Base-by-base conservation (phyloP, 92 coral and sea anemone species). In the Zoanthus sociatus region DNA sequence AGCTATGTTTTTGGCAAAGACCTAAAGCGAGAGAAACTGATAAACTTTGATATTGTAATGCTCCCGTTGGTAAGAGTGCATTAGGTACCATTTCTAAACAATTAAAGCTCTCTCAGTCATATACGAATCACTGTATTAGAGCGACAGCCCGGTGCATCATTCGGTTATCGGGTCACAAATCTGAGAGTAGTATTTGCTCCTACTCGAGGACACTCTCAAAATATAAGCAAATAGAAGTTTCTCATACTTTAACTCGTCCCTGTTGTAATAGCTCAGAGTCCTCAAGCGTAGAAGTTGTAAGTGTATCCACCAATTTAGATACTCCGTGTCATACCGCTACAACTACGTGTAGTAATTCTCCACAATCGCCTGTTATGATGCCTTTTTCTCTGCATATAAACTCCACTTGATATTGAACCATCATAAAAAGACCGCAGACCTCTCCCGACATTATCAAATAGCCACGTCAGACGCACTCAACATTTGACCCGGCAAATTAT, bases 111-210 rank as follows among this genome's bases (percentile, higher is more conserved):
- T 75, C 89, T 48, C 54, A 91, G 13, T 48, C 6, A 11, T 88
- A 78, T 46, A 88, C 84, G 26, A 26, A 26, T 26, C 26, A 26
- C 26, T 26, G 26, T 26, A 74, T 89, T 76, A 89, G 71, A 4
- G 18, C 31, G 11, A n/a, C 88, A 78, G 82, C 92, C 83, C 50
- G 88, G 13, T 88, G 85, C 86, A 79, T 79, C 9, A 81, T 92
- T 87, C 76, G 82, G 1, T 86, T 91, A 7, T 91, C 93, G 7
- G 16, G n/a, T 8, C 86, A 83, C 79, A 82, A 91, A 68, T 76
- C 87, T 12, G 92, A 85, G 81, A 76, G 76, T 14, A 91, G 83
- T 90, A 89, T 85, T 69, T 58, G 90, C 64, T 77, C 77, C 51
- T 85, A 92, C 46, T 78, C 90, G 45, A 78, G 94, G 14, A 56